Base-by-base conservation (phyloP, 23 tunicate genomes). In the Styela plicata region DNA sequence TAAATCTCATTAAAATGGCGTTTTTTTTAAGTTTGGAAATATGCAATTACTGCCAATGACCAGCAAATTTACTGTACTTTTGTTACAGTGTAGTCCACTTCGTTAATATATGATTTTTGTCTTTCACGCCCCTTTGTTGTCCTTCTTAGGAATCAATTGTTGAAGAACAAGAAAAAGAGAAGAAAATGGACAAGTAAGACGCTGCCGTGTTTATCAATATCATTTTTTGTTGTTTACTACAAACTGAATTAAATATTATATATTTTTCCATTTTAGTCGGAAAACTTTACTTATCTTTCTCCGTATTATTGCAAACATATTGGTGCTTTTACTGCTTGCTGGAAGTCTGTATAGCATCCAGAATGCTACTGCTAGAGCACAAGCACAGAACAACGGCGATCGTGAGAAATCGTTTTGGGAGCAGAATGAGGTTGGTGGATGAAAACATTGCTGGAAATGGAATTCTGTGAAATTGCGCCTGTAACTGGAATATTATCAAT, bases 131-230 rank as follows among this genome's bases (percentile, higher is more conserved):
- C n/a, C n/a, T n/a, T n/a, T n/a, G n/a, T n/a, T n/a, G n/a, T n/a
- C n/a, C n/a, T n/a, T n/a, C n/a, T n/a, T 70, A 83, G 87, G 92
- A 88, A 52, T 68, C 92, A 2, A 83, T 88, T 37, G 92, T 88
- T 18, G 92, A 88, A 65, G 92, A 88, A 63, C 92, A 88, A 69
- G 91, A 87, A 63, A 83, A 88, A 69, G 87, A 88, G 67, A 83
- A 83, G 69, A 68, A 88, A 69, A 36, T 85, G 79, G 69, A 78
- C 52, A 76, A 25, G 87, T 82, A 70, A 27, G 2, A 62, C 25
- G 2, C 18, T 19, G 0, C 21, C 21, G 20, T 33, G n/a, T n/a
- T 62, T 0, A 62, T 23, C 0, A 62, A 62, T 23, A 62, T 23
- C 21, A 21, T 62, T 23, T 62, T 0, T n/a, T n/a, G n/a, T 21